Evolutionary conservation across 2,113 vertebrate species (phyloP).

Genomic region (Menura novaehollandiae): DNA sequence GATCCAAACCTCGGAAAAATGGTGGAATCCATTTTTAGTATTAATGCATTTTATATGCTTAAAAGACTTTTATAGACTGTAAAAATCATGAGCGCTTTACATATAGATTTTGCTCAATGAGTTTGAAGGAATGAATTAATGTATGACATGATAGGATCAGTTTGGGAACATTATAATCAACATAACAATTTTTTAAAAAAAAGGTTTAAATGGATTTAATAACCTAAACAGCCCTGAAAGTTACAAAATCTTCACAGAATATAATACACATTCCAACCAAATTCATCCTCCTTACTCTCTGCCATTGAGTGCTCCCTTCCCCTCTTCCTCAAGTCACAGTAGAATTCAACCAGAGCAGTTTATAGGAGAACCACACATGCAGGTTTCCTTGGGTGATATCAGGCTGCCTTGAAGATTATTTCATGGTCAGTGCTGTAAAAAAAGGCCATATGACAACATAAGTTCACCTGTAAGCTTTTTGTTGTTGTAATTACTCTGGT

Average conservation of each 20-base stretch:
- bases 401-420: not conserved
- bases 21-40: not conserved
- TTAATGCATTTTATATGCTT: not conserved
- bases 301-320: not conserved
- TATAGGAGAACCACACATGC: not conserved
- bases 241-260: not conserved
- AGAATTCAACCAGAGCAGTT: not conserved
- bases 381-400: not conserved
- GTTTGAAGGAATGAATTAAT: not conserved
- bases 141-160: not conserved
- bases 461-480: not conserved
- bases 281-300: not conserved
- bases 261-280: not conserved
- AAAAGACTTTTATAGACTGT: not conserved
- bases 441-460: not conserved
- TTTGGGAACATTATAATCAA: not conserved
- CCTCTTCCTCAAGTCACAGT: not conserved
- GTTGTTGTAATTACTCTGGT: not conserved
- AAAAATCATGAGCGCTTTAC: not conserved
- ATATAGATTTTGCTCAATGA: not conserved
- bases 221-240: not conserved
- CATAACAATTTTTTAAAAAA: not conserved
- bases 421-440: not conserved
- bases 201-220: not conserved
- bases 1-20: not conserved